These are phyloP conservation scores for Channa striata DNA, from an alignment of 2,797 vertebrate species.

Conservation along the genomic window DNA sequence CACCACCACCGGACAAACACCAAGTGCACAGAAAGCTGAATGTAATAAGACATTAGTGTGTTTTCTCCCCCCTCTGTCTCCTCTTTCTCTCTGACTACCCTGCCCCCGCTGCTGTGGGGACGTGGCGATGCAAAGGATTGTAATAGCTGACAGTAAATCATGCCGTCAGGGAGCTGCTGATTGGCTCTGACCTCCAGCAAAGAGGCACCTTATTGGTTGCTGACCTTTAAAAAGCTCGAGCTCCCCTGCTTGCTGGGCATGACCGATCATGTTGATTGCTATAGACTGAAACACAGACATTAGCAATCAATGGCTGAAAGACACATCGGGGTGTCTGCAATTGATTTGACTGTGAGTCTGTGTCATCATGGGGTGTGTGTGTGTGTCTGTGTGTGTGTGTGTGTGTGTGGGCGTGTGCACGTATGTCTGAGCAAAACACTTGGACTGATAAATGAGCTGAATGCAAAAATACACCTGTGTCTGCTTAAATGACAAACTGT, in stretches of 20 bases:
- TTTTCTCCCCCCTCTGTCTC: slow-evolving; percentile 8
- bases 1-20: slow-evolving; percentile 10
- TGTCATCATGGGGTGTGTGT: slow-evolving; percentile 10
- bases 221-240: slow-evolving; percentile 49
- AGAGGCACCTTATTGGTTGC: slow-evolving; percentile 47
- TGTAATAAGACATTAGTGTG: slow-evolving; percentile 49
- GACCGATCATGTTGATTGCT: slow-evolving; percentile 21
- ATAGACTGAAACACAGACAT: slow-evolving; percentile 26
- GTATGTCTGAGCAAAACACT: slow-evolving; percentile 12
- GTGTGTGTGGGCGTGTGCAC: slow-evolving; percentile 5
- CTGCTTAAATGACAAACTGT: slow-evolving; percentile 32
- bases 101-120: slow-evolving; percentile 15
- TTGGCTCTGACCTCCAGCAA: slow-evolving; percentile 61
- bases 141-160: slow-evolving; percentile 40
- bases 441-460: background rate
- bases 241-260: slow-evolving; percentile 14
- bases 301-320: slow-evolving; percentile 30
- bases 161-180: slow-evolving; percentile 46
- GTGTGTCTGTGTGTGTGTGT: slow-evolving; percentile 5
- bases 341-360: slow-evolving; percentile 22
- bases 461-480: slow-evolving; percentile 46
- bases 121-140: slow-evolving; percentile 26
- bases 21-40: slow-evolving; percentile 1
- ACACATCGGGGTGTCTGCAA: slow-evolving; percentile 18
- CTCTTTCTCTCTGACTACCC: slow-evolving; percentile 17